Evolutionary conservation across 2,888 invertebrate species (phyloP).

Genomic region (Poecilus cupreus): DNA sequence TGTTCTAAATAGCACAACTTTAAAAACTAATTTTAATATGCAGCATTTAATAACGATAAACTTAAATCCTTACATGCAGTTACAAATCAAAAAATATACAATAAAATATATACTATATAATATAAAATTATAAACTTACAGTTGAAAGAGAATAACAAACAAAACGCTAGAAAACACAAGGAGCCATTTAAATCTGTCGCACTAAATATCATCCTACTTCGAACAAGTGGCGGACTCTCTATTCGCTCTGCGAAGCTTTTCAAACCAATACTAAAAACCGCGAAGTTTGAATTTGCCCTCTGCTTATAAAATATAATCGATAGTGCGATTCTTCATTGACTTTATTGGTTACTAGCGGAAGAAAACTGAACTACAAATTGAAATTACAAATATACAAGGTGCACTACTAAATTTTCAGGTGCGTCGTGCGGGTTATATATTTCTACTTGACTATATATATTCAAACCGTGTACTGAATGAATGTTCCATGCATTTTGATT

Average conservation of each 20-base stretch:
- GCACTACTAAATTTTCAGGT: not conserved
- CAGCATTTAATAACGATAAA: not conserved
- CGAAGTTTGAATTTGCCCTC: not conserved
- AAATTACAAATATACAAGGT: not conserved
- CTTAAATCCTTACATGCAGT: not conserved
- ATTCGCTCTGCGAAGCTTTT: not conserved
- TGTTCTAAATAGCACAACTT: not conserved
- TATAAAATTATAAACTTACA: constrained; percentile 44
- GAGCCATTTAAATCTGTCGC: constrained; percentile 55
- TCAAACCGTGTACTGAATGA: not conserved
- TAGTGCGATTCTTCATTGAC: not conserved
- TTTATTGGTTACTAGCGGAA: not conserved
- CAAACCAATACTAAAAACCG: not conserved
- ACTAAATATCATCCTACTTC: constrained; percentile 16
- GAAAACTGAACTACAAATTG: not conserved
- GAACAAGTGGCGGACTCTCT: constrained; percentile 17
- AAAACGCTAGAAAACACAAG: constrained; percentile 57
- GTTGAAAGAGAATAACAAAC: constrained; percentile 48
- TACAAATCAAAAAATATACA: not conserved
- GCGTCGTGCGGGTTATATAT: constrained; percentile 22
- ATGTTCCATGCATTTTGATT: constrained; percentile 13
- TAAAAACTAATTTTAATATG: not conserved
- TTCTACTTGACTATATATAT: not conserved
- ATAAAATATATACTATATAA: not conserved
- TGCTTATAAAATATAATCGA: not conserved